A percentile compares a stretch with the other conserved stretches of the same genome.
These are phyloP conservation scores for Dipus sagitta DNA, from an alignment of 2,797 vertebrate genomes.

Conservation along the genomic window DNA sequence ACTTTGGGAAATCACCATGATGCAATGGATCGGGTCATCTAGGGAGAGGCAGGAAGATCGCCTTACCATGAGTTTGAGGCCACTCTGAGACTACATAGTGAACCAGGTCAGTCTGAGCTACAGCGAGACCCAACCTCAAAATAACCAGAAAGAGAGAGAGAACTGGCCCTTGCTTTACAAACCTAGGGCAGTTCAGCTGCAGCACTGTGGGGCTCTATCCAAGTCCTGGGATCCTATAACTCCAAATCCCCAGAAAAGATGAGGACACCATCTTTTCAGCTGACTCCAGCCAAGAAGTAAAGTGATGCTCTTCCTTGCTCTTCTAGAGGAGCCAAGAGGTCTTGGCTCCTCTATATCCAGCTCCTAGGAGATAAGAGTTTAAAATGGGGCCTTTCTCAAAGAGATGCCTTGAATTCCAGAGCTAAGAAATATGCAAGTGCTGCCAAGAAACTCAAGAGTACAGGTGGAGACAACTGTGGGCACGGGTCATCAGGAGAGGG, in stretches of 20 bases:
- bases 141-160: not conserved
- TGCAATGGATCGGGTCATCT: not conserved
- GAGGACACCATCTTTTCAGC: not conserved
- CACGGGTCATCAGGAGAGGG: not conserved
- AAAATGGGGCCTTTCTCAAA: not conserved
- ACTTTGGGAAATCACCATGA: not conserved
- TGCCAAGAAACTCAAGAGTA: not conserved
- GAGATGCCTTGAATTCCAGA: not conserved
- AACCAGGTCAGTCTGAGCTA: too few relatives aligned
- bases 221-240: not conserved
- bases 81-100: too few relatives aligned
- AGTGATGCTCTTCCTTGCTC: not conserved
- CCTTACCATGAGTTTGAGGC: too few relatives aligned
- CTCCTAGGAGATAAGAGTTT: not conserved
- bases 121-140: too few relatives aligned
- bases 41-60: not conserved
- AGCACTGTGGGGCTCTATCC: not conserved
- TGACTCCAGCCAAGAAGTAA: too few relatives aligned
- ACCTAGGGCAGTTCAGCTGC: too few relatives aligned
- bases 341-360: not conserved
- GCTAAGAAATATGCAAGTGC: not conserved
- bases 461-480: not conserved
- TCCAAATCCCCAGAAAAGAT: not conserved
- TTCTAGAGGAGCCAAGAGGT: not conserved
- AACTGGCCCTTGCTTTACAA: not conserved